A percentile compares a stretch with the other conserved stretches of the same genome.
These are phyloP conservation scores for Cheilosia vulpina DNA, from an alignment of 2,888 invertebrate species.

Conservation along the genomic window DNA sequence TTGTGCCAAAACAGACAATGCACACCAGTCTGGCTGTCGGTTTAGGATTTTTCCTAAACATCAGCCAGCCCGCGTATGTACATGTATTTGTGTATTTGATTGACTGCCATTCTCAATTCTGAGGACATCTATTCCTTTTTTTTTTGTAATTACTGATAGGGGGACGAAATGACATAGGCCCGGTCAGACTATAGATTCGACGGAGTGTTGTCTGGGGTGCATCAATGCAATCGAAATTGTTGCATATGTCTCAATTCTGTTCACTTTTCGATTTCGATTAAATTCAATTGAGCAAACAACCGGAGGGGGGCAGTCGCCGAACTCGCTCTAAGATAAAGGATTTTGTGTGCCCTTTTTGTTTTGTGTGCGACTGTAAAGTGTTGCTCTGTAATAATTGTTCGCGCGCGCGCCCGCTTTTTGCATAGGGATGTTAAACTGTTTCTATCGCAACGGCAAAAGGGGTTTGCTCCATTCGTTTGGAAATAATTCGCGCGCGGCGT, in stretches of 20 bases:
- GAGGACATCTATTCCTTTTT: slow-evolving; percentile 34
- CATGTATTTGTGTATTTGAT: slow-evolving; percentile 48
- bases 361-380: neutral
- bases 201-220: slow-evolving; percentile 15
- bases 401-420: slow-evolving; percentile 28
- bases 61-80: slow-evolving; percentile 8
- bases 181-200: neutral
- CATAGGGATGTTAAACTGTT: slow-evolving; percentile 10
- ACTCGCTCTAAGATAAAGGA: slow-evolving; percentile 12
- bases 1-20: slow-evolving; percentile 32
- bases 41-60: slow-evolving; percentile 11
- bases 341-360: neutral
- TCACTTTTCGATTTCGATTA: slow-evolving; percentile 63
- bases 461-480: slow-evolving; percentile 64
- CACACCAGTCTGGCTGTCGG: slow-evolving; percentile 13
- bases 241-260: slow-evolving; percentile 72
- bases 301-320: slow-evolving; percentile 4
- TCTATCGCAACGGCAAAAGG: slow-evolving; percentile 23
- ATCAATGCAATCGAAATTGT: slow-evolving; percentile 53
- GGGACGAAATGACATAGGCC: slow-evolving; percentile 32
- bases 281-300: slow-evolving; percentile 55
- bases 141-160: slow-evolving; percentile 41
- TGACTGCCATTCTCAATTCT: slow-evolving; percentile 52
- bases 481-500: slow-evolving; percentile 46
- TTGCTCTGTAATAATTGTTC: slow-evolving; percentile 34